These are phyloP conservation scores for Vicugna pacos DNA, from an alignment of 2,113 vertebrate species.

Conservation along the genomic window DNA sequence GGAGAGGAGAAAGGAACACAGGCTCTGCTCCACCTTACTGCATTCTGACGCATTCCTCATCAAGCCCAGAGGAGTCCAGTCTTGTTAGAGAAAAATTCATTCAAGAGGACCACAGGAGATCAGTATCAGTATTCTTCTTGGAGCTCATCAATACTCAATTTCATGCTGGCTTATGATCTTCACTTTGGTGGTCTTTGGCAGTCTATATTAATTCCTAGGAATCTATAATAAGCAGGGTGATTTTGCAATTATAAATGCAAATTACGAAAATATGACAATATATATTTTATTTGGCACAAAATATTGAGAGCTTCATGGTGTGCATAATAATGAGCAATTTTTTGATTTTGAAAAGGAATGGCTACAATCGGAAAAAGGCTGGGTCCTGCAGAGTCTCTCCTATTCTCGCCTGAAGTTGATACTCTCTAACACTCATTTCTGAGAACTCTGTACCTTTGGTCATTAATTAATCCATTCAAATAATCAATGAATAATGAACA, in stretches of 20 bases:
- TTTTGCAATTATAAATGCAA: neutral
- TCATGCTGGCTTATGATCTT: neutral
- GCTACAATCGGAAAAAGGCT: neutral
- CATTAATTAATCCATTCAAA: neutral
- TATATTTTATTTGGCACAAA: neutral
- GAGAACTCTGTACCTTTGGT: neutral
- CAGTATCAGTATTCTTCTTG: neutral
- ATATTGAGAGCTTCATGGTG: neutral
- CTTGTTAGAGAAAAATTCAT: neutral
- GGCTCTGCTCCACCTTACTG: neutral
- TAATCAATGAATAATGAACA: neutral
- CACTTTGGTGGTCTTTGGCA: neutral
- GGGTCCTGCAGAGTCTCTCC: neutral
- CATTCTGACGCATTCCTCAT: neutral
- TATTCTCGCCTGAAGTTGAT: neutral
- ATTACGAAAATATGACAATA: neutral
- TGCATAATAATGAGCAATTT: neutral
- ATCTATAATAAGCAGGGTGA: neutral
- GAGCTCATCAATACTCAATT: neutral
- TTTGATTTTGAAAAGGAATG: neutral
- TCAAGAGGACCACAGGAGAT: neutral
- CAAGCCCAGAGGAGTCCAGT: neutral
- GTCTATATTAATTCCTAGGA: neutral
- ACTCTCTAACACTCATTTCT: neutral
- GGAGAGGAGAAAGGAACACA: accelerated